A percentile compares a stretch with the other conserved stretches of the same genome.
Conservation (phyloP, 2,797 vertebrate species). For the Synanceia verrucosa region DNA sequence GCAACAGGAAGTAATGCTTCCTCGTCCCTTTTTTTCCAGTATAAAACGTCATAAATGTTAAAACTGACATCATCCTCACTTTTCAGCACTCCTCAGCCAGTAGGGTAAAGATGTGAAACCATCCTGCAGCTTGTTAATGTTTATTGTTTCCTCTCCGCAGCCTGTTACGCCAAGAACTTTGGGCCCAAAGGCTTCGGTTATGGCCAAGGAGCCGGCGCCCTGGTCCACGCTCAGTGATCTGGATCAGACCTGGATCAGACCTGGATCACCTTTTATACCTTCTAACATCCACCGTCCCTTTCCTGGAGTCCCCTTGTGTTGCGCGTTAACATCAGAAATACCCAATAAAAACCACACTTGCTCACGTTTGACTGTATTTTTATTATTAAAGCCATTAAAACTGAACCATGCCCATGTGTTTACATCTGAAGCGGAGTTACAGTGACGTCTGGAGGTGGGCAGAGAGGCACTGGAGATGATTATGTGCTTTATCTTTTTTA, state of each 20-base stretch:
- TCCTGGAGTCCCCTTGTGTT: background rate
- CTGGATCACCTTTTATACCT: constrained; percentile 7
- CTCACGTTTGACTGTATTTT: constrained; percentile 78
- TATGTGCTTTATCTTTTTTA: constrained; percentile 77
- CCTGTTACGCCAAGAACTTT: constrained; percentile 97
- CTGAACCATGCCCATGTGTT: constrained; percentile 85
- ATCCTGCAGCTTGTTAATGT: background rate
- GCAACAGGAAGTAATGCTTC: background rate
- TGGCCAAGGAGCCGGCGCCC: constrained; percentile 93
- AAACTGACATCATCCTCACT: background rate
- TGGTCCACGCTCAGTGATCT: constrained; percentile 92
- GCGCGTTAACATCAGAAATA: too few relatives aligned
- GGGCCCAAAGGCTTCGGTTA: constrained; percentile 97
- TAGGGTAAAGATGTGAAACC: background rate
- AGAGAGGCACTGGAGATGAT: constrained; percentile 82
- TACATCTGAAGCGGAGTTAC: constrained; percentile 83
- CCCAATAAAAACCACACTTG: constrained; percentile 46
- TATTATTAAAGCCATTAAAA: constrained; percentile 88
- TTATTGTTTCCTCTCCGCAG: constrained; percentile 67
- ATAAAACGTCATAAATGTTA: too few relatives aligned
- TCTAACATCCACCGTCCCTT: background rate
- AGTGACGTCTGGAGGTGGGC: constrained; percentile 79
- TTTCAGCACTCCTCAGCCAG: background rate
- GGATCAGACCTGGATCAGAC: background rate
- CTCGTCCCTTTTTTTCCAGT: too few relatives aligned